Conservation (phyloP, 2,113 vertebrate species). For the Pseudorhombus dupliciocellatus region DNA sequence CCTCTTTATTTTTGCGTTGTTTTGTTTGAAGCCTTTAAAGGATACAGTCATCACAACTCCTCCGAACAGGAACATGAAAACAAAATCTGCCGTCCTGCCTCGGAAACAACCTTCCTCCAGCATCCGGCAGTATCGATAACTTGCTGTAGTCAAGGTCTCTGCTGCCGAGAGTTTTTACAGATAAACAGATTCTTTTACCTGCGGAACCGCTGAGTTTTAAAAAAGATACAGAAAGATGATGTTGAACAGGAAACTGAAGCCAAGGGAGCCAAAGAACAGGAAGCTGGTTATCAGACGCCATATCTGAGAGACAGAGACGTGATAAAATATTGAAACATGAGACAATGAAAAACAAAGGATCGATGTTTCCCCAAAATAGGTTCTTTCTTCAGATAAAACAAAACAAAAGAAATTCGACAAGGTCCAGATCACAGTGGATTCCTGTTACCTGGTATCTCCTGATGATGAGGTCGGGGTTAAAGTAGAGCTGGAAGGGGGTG, state of each 20-base stretch:
- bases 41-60: constrained; percentile 89
- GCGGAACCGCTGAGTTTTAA: not conserved
- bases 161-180: not conserved
- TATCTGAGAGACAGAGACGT: constrained; percentile 69
- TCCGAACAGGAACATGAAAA: constrained; percentile 92
- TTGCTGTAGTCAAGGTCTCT: constrained; percentile 41
- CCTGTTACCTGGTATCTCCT: constrained; percentile 84
- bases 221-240: constrained; percentile 92
- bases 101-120: constrained; percentile 90
- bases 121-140: constrained; percentile 91
- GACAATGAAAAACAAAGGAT: no score
- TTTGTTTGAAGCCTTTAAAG: constrained; percentile 64
- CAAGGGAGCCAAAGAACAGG: constrained; percentile 89
- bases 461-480: constrained; percentile 89
- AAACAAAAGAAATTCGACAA: no score
- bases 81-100: constrained; percentile 88
- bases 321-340: no score
- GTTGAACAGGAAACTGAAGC: constrained; percentile 91
- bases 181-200: not conserved
- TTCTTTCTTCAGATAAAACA: no score
- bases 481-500: constrained; percentile 89
- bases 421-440: not conserved
- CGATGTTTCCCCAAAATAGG: no score
- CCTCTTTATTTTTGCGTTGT: not conserved
- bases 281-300: constrained; percentile 91